Evolutionary conservation across 2,888 invertebrate species (phyloP), one percentile per base, ranked within the genome.

Genomic region (Byasa hedistus): DNA sequence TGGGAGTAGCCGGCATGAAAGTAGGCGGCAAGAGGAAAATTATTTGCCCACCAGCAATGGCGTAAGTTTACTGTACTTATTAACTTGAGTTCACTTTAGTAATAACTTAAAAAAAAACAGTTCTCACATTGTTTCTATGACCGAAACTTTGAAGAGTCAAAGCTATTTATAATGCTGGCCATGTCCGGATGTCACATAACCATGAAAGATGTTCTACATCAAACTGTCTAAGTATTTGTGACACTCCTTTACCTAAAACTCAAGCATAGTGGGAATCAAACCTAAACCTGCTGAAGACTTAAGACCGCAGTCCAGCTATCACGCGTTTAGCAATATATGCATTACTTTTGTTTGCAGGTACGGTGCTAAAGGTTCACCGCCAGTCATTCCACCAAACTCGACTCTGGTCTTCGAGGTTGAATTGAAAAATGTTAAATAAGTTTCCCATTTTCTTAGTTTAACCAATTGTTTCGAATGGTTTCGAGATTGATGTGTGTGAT

Each of bases 1-100:
- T 95, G 51, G 98, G 97, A 61, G 91, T 98, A n/a, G 87, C 88
- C 54, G 98, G 98, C 60, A 98, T 99, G 98, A 97, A 96, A 89
- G 95, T 97, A 68, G 98, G 98, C 44, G 98, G 98, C 73, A 98
- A 97, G 86, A 93, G 98, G 80, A 94, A 94, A 77, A 94, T 98
- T 64, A 93, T 93, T 21, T 95, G 97, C 82, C 98, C 98, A 69
- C 95, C 98, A 60, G 89, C 94, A 59, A 95, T 97, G 94, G 98
- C 95, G 94, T 98, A 95, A 94, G 96, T 93, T 55, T 24, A 24
- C 61, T 54, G 15, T 44, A 15, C 4, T 44, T 15, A 4, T 15
- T 15, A 4, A 19, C 15, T 2, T 17, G 12, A 2, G 19, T 32
- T 32, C 7, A 8, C 10, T 32, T 32, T 32, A 32, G 32, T 32